phyloP scores from a whole-genome alignment of 92 coral and sea anemone genomes.

The Umimayanthus kanabou region DNA sequence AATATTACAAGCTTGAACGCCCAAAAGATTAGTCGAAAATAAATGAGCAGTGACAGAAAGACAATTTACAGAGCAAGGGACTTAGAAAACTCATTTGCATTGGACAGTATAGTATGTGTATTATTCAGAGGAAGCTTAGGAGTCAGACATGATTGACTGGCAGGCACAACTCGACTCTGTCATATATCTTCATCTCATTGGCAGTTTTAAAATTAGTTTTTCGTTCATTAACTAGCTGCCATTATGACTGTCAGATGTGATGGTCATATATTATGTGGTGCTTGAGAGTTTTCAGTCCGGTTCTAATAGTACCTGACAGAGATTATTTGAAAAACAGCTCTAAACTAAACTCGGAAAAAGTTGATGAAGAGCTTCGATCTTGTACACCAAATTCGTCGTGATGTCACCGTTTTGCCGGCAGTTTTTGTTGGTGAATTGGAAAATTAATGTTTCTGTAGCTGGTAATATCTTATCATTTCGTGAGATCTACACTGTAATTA shows the following conservation, averaged over 20 bases:
- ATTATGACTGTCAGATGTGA: background rate
- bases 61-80: background rate
- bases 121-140: background rate
- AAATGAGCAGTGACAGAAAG: background rate
- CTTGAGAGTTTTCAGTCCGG: background rate
- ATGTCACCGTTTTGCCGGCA: background rate
- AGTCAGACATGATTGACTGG: conserved; percentile 6
- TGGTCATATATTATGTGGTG: background rate
- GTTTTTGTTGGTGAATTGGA: background rate
- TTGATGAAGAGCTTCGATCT: no score
- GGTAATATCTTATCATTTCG: background rate
- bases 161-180: background rate
- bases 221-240: conserved; percentile 13
- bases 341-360: background rate
- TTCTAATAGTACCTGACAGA: background rate
- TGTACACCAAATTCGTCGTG: background rate
- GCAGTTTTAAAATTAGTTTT: background rate
- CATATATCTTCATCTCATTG: conserved; percentile 1
- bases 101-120: background rate
- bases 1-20: background rate
- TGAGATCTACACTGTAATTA: background rate
- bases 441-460: background rate
- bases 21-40: background rate
- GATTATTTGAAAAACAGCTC: background rate
- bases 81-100: background rate